These are phyloP conservation scores for Syngnathus scovelli DNA, from an alignment of 2,113 vertebrate genomes.

Conservation along the genomic window DNA sequence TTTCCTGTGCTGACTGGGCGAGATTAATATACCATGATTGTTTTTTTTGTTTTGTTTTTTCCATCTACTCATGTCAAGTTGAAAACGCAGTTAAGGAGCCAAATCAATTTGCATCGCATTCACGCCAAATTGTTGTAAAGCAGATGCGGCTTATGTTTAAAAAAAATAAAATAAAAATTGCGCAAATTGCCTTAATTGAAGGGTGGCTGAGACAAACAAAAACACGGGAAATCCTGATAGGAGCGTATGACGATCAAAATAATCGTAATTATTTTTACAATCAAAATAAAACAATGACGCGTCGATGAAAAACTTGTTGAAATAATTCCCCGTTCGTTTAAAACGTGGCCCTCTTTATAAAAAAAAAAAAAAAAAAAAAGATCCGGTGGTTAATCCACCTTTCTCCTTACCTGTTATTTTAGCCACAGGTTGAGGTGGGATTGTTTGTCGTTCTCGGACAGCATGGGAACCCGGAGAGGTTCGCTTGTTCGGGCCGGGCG, in stretches of 20 bases:
- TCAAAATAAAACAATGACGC: slow-evolving; percentile 60
- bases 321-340: background rate
- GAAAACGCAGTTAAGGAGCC: background rate
- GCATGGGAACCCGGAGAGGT: background rate
- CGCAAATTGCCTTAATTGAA: background rate
- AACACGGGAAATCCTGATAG: background rate
- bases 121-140: background rate
- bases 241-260: slow-evolving; percentile 25
- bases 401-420: slow-evolving; percentile 79
- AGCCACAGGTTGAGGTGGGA: slow-evolving; percentile 68
- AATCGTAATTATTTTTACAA: slow-evolving; percentile 20
- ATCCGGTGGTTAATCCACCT: slow-evolving; percentile 48
- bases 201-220: background rate
- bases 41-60: background rate
- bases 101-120: background rate
- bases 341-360: background rate
- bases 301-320: background rate
- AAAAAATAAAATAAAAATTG: background rate
- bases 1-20: background rate
- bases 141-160: background rate
- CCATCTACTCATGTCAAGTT: background rate
- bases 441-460: background rate
- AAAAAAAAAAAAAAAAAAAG: slow-evolving; percentile 32
- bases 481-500: slow-evolving; percentile 72
- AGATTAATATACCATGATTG: too few relatives aligned